A percentile compares a stretch with the other conserved stretches of the same genome.
Conservation (phyloP, 2,888 invertebrate genomes). For the Amblyteles armatorius region DNA sequence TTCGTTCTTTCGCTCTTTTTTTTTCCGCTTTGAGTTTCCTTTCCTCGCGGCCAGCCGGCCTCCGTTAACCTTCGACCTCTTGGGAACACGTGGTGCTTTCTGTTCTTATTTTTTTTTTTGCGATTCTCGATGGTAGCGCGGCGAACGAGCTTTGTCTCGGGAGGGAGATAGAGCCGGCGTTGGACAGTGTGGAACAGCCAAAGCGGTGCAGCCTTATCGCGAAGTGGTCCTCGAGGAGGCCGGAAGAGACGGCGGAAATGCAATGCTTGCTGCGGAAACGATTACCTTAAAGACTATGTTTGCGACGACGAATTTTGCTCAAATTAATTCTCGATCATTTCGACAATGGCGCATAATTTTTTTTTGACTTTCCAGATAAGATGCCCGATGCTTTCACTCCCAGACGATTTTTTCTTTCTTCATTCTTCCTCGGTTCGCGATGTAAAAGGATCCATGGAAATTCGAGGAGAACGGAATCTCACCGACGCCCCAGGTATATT, state of each 20-base stretch:
- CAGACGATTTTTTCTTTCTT: too few species aligned
- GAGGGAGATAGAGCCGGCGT: not conserved
- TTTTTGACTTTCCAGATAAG: too few species aligned
- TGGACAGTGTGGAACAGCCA: not conserved
- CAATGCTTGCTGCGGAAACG: not conserved
- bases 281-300: not conserved
- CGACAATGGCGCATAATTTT: too few species aligned
- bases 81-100: conserved; percentile 6
- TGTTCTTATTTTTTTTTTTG: conserved; percentile 15
- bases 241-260: not conserved
- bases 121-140: conserved; percentile 14
- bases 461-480: not conserved
- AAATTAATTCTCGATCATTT: too few species aligned
- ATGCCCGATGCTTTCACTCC: too few species aligned
- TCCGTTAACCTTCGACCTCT: conserved; percentile 60
- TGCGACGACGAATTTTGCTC: too few species aligned
- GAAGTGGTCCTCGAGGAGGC: not conserved
- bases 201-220: not conserved
- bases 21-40: conserved; percentile 1
- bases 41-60: conserved; percentile 15
- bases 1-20: conserved; percentile 1
- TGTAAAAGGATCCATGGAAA: too few species aligned
- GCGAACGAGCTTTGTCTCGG: conserved; percentile 5
- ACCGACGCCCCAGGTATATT: not conserved
- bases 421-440: too few species aligned